Base-by-base conservation (phyloP, 2,888 invertebrate genomes). In the Drosophila pseudotalamancana region DNA sequence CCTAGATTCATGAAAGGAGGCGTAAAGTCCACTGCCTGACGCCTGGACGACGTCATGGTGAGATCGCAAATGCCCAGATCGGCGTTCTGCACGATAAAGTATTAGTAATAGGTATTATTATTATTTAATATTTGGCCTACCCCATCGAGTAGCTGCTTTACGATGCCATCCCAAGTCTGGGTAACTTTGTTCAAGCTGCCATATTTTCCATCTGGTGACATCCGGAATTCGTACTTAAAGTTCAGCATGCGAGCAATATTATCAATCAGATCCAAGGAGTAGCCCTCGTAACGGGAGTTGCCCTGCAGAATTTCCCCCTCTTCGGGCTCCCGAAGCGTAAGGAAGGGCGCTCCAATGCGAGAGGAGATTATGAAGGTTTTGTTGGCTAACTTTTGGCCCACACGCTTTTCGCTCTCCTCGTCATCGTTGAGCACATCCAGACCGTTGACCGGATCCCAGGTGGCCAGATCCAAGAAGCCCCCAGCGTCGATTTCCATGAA, bases 1-100 rank as follows among this genome's bases (percentile, higher is more conserved):
- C 97, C 97, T 63, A 99, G 92, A 69, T 97, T 98, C 97, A 99
- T 98, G 92, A 99, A 99, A 0, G 99, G 99, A 92, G 97, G 97
- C 0, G 98, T 97, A 91, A 98, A 98, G 91, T 98, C 98, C 6
- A 97, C 97, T 12, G 95, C 95, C 79, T 95, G 94, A 77, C 98
- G 95, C 50, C 99, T 93, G 56, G 96, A 95, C 88, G 96, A 97
- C 8, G 98, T 99, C 87, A 99, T 99, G 1, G 99, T 99, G 71
- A 99, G 92, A 90, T 99, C 98, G 79, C 98, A 99, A 61, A 99
- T 96, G 0, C 98, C 98, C 76, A 99, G 93, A 91, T 98, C 98
- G 5, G 98, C 98, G 93, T 96, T 96, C 98, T 98, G 92, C 0
- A 14, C 0, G 16, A 9, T 21, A 3, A 16, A 42, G 11, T 11